Base-by-base conservation (phyloP, 92 coral and sea anemone genomes). In the Phenganax marumi region DNA sequence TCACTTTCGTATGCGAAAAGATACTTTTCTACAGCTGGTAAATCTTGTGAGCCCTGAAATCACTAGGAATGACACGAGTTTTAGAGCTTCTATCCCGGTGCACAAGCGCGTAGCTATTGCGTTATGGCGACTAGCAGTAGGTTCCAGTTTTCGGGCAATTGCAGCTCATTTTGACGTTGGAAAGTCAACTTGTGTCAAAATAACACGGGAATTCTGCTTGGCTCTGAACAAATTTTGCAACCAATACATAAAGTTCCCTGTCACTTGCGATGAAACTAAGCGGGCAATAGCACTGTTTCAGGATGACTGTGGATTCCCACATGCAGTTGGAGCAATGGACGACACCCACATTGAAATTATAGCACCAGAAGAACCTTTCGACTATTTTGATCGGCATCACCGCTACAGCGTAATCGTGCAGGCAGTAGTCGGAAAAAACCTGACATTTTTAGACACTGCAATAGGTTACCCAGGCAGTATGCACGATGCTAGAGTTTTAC, bases 81-180 rank as follows among this genome's bases (percentile, higher is more conserved):
- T 77, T 39, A 84, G 85, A 58, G 85, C 74, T 47, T 88, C 86
- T 2, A 76, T 87, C 23, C 55, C 86, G 3, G 24, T 82, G 12
- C 81, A 87, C 7, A 87, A 84, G 64, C 81, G 88, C 73, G 92
- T 87, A 43, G 88, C 92, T 17, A 86, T 83, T 72, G 90, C 92
- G 22, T 75, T 86, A 71, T 89, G 90, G 92, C 87, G 90, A 33
- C 47, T 86, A 53, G 92, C 89, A 12, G 57, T 77, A 54, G 84
- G 88, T 1, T 66, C 56, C 47, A 90, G 88, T 69, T 90, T 79
- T 72, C 76, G 90, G 12, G 76, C 70, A 4, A 64, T 84, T 39
- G 88, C 84, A 12, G 68, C 90, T 10, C 90, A 86, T 51, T 89
- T 89, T 76, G 90, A 86, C 73, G 91, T 89, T 12, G 91, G 91